These are phyloP conservation scores for Tarsius wallacei DNA, from an alignment of 2,797 vertebrate genomes.

Conservation along the genomic window DNA sequence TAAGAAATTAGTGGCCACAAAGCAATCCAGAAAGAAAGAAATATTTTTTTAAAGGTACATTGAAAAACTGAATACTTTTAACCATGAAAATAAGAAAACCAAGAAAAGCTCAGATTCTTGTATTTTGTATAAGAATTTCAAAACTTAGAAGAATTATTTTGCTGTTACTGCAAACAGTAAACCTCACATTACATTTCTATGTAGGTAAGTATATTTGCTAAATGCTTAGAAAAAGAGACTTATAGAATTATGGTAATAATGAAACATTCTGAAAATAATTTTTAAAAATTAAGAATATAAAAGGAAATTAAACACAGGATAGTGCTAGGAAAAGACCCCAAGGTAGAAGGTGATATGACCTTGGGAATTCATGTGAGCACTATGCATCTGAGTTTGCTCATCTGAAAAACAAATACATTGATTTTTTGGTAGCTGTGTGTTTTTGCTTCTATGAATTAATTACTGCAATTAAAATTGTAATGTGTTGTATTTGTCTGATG, in stretches of 20 bases:
- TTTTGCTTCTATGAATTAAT: background rate
- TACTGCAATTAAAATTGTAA: background rate
- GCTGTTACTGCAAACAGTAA: background rate
- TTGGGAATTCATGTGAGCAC: background rate
- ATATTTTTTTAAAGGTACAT: background rate
- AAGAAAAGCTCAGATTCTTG: background rate
- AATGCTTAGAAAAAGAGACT: background rate
- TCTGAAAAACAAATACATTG: background rate
- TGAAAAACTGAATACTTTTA: background rate
- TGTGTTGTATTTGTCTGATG: background rate
- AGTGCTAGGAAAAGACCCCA: background rate
- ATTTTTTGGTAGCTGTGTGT: background rate
- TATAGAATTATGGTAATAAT: background rate
- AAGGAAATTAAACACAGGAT: background rate
- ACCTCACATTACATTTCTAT: background rate
- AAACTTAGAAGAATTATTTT: background rate
- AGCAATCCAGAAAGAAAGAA: background rate
- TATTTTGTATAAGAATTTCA: background rate
- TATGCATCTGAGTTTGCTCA: background rate
- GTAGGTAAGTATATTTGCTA: background rate
- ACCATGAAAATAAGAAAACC: background rate
- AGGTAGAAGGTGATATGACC: background rate
- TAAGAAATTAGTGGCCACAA: background rate
- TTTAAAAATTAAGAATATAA: background rate
- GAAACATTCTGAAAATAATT: background rate